Evolutionary conservation across 2,113 vertebrate species (phyloP).

Genomic region (Cranoglanis bouderius): DNA sequence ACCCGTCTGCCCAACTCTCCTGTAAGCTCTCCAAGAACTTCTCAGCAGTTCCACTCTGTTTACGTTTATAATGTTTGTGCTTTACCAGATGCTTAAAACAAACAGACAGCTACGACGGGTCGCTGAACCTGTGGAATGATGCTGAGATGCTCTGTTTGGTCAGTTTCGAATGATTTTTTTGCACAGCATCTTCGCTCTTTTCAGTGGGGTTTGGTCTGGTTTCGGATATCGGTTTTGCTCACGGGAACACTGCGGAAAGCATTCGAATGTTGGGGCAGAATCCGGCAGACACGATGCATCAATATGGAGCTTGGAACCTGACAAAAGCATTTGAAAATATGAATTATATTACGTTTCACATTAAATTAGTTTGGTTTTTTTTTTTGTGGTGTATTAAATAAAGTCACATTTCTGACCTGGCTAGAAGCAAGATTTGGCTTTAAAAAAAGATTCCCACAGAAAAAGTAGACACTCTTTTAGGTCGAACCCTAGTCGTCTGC

Average conservation of each 20-base stretch:
- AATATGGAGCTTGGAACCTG: not conserved
- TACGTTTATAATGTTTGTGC: conserved; percentile 35
- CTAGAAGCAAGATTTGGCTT: not conserved
- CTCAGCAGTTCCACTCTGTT: conserved; percentile 52
- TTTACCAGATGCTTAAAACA: conserved; percentile 38
- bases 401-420: not conserved
- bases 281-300: not conserved
- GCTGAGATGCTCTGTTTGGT: conserved; percentile 13
- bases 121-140: conserved; percentile 27
- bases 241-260: not conserved
- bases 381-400: not conserved
- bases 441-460: not conserved
- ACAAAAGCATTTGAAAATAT: not conserved
- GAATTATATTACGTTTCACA: not conserved
- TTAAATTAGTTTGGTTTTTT: not conserved
- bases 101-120: conserved; percentile 20
- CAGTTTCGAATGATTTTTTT: not conserved
- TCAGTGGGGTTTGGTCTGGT: not conserved
- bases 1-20: conserved; percentile 53
- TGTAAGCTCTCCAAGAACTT: conserved; percentile 65
- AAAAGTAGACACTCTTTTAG: not conserved
- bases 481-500: not conserved
- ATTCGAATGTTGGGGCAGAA: too few relatives aligned
- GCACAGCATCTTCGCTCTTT: not conserved
- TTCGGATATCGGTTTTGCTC: not conserved